Evolutionary conservation across 2,888 invertebrate species (phyloP).

Genomic region (Drosophila pseudotalamancana): DNA sequence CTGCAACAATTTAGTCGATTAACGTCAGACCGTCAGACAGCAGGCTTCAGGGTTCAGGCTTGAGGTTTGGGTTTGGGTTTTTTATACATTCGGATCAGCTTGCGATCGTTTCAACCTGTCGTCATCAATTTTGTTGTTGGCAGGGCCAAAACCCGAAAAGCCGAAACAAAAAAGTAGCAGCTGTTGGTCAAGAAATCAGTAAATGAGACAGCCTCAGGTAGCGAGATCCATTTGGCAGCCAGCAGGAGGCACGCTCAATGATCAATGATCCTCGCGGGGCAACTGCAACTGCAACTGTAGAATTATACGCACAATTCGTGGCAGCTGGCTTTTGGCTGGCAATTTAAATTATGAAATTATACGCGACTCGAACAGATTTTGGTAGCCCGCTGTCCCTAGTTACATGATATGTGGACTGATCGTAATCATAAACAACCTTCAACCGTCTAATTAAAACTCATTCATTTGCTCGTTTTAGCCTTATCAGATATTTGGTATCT

Average conservation of each 20-base stretch:
- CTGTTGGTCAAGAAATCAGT: slow-evolving; percentile 64
- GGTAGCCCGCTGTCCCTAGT: slow-evolving; percentile 18
- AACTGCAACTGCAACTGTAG: slow-evolving; percentile 24
- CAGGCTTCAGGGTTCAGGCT: slow-evolving; percentile 13
- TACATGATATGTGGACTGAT: slow-evolving; percentile 63
- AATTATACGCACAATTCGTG: slow-evolving; percentile 14
- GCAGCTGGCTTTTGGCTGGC: slow-evolving; percentile 65
- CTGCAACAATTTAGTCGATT: slow-evolving; percentile 82
- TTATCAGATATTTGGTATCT: slow-evolving; percentile 55
- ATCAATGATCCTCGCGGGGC: slow-evolving; percentile 45
- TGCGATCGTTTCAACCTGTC: slow-evolving; percentile 76
- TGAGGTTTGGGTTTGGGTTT: slow-evolving; percentile 3
- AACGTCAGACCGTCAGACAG: slow-evolving; percentile 68
- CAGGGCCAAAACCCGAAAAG: slow-evolving; percentile 26
- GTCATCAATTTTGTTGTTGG: slow-evolving; percentile 74
- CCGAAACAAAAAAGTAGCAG: slow-evolving; percentile 48
- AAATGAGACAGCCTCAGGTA: slow-evolving; percentile 65
- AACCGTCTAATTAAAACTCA: slow-evolving; percentile 69
- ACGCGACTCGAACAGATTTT: slow-evolving; percentile 38
- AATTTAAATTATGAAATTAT: slow-evolving; percentile 69
- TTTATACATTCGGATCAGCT: slow-evolving; percentile 21
- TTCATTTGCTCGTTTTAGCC: slow-evolving; percentile 50
- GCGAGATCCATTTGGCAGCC: slow-evolving; percentile 33
- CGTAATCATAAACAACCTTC: slow-evolving; percentile 38
- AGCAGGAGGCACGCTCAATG: slow-evolving; percentile 45